Conservation (phyloP, 2,888 invertebrate genomes). For the Hedya salicella region DNA sequence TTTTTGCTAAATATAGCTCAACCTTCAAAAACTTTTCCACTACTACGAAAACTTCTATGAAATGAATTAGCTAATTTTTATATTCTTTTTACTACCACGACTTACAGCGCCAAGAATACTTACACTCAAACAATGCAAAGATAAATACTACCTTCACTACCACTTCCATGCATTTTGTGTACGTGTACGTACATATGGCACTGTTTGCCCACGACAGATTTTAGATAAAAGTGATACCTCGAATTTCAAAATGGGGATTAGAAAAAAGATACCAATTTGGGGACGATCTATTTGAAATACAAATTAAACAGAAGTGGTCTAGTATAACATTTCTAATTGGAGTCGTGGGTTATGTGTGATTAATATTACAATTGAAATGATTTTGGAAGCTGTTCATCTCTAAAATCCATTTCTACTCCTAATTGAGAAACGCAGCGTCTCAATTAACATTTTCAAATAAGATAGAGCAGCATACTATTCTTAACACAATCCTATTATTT, state of each 20-base stretch:
- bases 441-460: too few relatives aligned
- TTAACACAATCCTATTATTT: too few relatives aligned
- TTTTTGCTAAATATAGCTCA: too few relatives aligned
- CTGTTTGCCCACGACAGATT: slow-evolving; percentile 65
- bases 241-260: slow-evolving; percentile 63
- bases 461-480: too few relatives aligned
- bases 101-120: too few relatives aligned
- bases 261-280: slow-evolving; percentile 68
- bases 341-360: slow-evolving; percentile 32
- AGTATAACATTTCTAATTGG: slow-evolving; percentile 56
- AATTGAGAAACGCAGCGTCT: too few relatives aligned
- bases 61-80: too few relatives aligned
- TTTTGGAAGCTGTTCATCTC: not conserved
- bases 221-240: slow-evolving; percentile 65
- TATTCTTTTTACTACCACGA: too few relatives aligned
- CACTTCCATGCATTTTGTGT: slow-evolving; percentile 47
- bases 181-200: slow-evolving; percentile 61
- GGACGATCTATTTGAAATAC: slow-evolving; percentile 56
- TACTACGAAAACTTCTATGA: too few relatives aligned
- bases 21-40: too few relatives aligned
- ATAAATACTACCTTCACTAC: slow-evolving; percentile 19
- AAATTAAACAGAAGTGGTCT: slow-evolving; percentile 49
- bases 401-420: too few relatives aligned
- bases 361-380: slow-evolving; percentile 11
- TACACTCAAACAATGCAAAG: too few relatives aligned